Evolutionary conservation across 1,140 invertebrate genomes (phyloP), one percentile per base, ranked within the genome.

Genomic region (Sycophaga agraensis): DNA sequence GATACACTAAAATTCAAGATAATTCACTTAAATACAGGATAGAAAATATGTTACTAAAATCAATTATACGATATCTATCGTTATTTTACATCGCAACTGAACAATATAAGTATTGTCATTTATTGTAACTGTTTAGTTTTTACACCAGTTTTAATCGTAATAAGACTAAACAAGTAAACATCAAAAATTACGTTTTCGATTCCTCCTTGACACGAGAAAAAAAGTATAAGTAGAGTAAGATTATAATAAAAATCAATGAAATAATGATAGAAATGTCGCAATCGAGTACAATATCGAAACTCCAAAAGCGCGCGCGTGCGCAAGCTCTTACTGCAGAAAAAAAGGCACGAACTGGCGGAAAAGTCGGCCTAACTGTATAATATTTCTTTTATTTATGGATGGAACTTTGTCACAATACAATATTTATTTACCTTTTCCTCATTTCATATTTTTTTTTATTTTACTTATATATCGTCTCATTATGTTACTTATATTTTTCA

Each of bases 331-430:
- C 73, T 72, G 76, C 74, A 71, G 76, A 80, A 79, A 78, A 74
- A 80, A 81, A 80, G 78, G 79, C 78, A 81, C 79, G 75, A 80
- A 80, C 78, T 79, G 78, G 76, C 79, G 76, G 76, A 77, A 78
- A 80, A 80, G 76, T 81, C 78, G 78, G 78, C 78, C 78, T 78
- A 80, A 78, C 76, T 78, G 75, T 81, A 81, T 80, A 78, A 80
- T 80, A 79, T 81, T 78, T 80, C 72, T 77, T 81, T 79, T 76
- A 76, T 74, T 80, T 78, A 80, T 81, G 78, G 78, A 81, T 81
- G 78, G 79, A 81, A 80, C 78, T 77, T 81, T 71, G 71, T 81
- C 76, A 80, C 77, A 80, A 79, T 80, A 81, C 76, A 80, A 78
- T 79, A 73, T 78, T 73, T 61, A 68, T 70, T 61, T 71, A 56